phyloP scores from a whole-genome alignment of 1,140 invertebrate genomes.

The Periplaneta americana region DNA sequence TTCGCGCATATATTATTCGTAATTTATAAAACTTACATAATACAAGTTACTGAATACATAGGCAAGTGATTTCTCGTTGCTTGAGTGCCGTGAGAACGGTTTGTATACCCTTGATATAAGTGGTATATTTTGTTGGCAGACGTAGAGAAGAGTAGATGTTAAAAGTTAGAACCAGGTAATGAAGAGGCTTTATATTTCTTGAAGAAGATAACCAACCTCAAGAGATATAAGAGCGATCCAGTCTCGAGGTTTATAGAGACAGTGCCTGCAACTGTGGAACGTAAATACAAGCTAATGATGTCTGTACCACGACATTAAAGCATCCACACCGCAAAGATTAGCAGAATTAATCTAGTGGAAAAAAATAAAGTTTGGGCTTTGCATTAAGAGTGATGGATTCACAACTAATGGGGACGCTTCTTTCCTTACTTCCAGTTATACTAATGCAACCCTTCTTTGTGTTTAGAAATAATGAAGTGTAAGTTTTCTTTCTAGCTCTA shows the following conservation, averaged over 20 bases:
- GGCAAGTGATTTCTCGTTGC: too few relatives aligned
- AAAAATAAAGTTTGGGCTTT: neutral
- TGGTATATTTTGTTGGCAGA: neutral
- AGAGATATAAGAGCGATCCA: neutral
- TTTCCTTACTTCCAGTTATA: neutral
- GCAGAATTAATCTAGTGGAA: neutral
- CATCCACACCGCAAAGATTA: neutral
- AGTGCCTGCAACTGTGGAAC: neutral
- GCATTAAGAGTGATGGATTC: neutral
- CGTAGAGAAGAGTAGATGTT: neutral
- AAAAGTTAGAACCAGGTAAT: neutral
- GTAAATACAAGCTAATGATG: neutral
- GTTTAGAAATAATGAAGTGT: neutral
- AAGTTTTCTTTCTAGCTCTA: neutral
- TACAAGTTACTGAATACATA: too few relatives aligned
- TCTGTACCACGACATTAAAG: neutral
- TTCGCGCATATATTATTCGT: too few relatives aligned
- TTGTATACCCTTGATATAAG: neutral
- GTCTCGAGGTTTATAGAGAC: neutral
- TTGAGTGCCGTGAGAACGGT: too few relatives aligned
- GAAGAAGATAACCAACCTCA: neutral
- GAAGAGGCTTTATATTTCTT: neutral
- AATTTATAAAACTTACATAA: too few relatives aligned
- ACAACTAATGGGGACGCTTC: neutral
- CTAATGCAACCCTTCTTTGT: neutral